Percentiles rank a stretch among this genome's conserved stretches.
Conservation (phyloP, 2,797 vertebrate species). For the Pseudochirops cupreus region DNA sequence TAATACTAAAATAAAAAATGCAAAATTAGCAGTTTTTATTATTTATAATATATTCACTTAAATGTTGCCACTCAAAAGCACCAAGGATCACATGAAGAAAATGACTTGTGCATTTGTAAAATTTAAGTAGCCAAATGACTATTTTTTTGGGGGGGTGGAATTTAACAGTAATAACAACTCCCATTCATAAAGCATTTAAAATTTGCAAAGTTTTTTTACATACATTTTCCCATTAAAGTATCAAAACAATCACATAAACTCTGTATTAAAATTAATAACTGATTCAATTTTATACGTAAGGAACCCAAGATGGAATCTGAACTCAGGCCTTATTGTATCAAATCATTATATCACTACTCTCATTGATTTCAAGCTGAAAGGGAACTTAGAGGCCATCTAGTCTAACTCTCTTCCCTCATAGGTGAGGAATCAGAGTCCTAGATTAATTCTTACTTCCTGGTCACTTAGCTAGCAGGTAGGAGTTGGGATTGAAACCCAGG, state of each 20-base stretch:
- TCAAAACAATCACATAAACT: neutral
- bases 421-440: neutral
- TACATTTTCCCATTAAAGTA: neutral
- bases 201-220: no score
- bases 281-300: neutral
- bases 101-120: neutral
- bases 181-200: neutral
- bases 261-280: neutral
- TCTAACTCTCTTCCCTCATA: neutral
- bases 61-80: neutral
- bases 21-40: constrained; percentile 9
- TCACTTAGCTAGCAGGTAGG: neutral
- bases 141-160: neutral
- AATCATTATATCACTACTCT: neutral
- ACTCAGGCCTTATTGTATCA: neutral
- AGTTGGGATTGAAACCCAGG: neutral
- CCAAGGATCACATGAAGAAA: neutral
- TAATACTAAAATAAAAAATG: constrained; percentile 14
- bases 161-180: neutral
- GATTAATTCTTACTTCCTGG: neutral
- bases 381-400: neutral
- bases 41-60: neutral
- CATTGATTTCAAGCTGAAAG: neutral
- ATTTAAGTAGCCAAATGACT: constrained; percentile 5
- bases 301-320: neutral